These are phyloP conservation scores for Mergus octosetaceus DNA, from an alignment of 2,797 vertebrate genomes.

Conservation along the genomic window DNA sequence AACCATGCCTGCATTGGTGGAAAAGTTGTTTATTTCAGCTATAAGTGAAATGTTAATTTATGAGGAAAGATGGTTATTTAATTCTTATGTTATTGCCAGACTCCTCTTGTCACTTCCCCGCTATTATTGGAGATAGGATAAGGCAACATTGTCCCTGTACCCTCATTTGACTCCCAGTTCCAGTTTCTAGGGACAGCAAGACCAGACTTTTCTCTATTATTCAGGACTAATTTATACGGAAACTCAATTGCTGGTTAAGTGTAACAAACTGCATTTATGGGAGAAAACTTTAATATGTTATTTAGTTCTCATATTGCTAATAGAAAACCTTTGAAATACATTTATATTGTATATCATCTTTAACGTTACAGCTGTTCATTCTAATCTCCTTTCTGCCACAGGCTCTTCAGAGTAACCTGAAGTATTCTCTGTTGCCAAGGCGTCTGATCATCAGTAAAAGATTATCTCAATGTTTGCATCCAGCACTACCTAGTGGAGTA, in stretches of 20 bases:
- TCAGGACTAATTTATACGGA: neutral
- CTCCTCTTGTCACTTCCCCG: neutral
- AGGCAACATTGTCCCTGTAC: neutral
- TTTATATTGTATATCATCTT: neutral
- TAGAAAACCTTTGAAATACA: neutral
- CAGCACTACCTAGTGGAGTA: slow-evolving; percentile 95
- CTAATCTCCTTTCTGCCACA: slow-evolving; percentile 57
- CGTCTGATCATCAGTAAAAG: slow-evolving; percentile 94
- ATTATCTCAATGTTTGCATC: slow-evolving; percentile 94
- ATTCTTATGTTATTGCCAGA: neutral
- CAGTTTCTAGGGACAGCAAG: neutral
- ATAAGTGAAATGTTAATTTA: neutral
- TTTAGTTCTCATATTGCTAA: neutral
- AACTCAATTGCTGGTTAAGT: neutral
- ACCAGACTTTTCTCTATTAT: neutral
- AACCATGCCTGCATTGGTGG: neutral
- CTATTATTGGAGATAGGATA: neutral
- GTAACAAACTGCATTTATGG: neutral
- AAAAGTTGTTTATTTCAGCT: neutral
- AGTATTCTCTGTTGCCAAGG: slow-evolving; percentile 91
- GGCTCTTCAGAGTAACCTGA: slow-evolving; percentile 97
- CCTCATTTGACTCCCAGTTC: neutral
- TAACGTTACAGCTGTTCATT: neutral
- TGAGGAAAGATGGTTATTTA: neutral
- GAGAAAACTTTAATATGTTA: neutral